Percentiles rank a stretch among this genome's conserved stretches.
phyloP scores from a whole-genome alignment of 1,140 invertebrate genomes.

The Belonocnema kinseyi region DNA sequence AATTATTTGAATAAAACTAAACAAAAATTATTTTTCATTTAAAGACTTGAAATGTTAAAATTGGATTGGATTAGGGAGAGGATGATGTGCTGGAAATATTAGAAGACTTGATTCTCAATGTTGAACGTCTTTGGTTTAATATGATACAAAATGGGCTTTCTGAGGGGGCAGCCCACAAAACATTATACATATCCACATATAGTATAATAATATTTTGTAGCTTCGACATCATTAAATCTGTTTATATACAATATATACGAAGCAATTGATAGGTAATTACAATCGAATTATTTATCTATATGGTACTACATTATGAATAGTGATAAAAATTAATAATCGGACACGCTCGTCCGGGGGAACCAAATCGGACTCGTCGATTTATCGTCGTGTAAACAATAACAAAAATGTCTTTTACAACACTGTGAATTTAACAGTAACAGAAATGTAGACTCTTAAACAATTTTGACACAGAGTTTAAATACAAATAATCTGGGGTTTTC shows the following conservation, averaged over 20 bases:
- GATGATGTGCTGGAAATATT: not conserved
- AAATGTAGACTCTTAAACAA: too few relatives aligned
- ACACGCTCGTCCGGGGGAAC: slow-evolving; percentile 1
- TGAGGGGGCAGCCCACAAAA: slow-evolving; percentile 39
- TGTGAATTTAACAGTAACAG: not conserved
- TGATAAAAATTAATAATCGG: slow-evolving; percentile 34
- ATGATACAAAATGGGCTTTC: slow-evolving; percentile 64
- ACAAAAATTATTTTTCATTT: too few relatives aligned
- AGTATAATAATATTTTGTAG: slow-evolving; percentile 36
- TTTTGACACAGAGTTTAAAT: too few relatives aligned
- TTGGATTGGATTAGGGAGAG: not conserved
- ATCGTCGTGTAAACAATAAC: too few relatives aligned
- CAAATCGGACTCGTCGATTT: too few relatives aligned
- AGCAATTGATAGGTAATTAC: slow-evolving; percentile 46
- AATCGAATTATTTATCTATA: slow-evolving; percentile 41
- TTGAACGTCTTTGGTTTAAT: slow-evolving; percentile 72
- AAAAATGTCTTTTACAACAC: not conserved
- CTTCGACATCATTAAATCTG: slow-evolving; percentile 52
- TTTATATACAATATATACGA: slow-evolving; percentile 57
- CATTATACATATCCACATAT: slow-evolving; percentile 50
- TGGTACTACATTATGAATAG: slow-evolving; percentile 2
- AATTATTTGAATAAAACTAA: too few relatives aligned
- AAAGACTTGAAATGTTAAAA: too few relatives aligned
- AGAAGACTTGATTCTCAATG: slow-evolving; percentile 41
- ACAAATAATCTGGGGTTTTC: not conserved